Conservation (phyloP, 2,797 vertebrate species). For the Peromyscus nudipes region DNA sequence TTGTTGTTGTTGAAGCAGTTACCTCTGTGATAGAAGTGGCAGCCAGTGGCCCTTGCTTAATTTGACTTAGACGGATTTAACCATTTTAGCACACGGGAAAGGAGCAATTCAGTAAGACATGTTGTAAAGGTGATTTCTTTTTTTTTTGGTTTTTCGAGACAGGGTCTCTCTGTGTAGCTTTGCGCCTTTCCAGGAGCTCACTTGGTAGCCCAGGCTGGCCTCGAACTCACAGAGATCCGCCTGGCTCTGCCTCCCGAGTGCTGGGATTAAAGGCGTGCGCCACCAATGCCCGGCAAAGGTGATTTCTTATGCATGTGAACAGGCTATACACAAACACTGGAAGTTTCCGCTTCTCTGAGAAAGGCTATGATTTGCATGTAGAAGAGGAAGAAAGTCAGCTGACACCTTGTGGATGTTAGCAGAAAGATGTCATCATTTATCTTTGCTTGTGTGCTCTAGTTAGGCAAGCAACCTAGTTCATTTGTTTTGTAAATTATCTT, state of each 20-base stretch:
- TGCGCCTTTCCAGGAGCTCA: too few relatives aligned
- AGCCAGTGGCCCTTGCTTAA: background rate
- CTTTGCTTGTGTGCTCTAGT: background rate
- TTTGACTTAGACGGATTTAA: background rate
- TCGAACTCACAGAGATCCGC: too few relatives aligned
- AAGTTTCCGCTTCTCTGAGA: background rate
- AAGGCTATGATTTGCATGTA: slow-evolving; percentile 8
- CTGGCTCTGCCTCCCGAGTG: too few relatives aligned
- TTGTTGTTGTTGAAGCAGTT: background rate
- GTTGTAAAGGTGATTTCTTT: slow-evolving; percentile 16
- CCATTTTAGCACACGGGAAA: background rate
- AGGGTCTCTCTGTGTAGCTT: too few relatives aligned
- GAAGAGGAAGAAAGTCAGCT: slow-evolving; percentile 60
- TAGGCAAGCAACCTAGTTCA: background rate
- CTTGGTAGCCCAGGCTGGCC: too few relatives aligned
- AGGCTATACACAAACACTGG: background rate
- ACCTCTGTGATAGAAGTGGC: background rate
- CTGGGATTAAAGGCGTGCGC: too few relatives aligned
- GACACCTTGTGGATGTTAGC: background rate
- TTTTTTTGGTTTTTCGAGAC: too few relatives aligned
- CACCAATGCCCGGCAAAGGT: too few relatives aligned
- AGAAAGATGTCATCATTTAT: background rate
- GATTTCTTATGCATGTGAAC: slow-evolving; percentile 36
- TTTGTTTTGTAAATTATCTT: background rate
- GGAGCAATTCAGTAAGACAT: background rate